Conservation (phyloP, 2,888 invertebrate species). For the Drosophila tripunctata region DNA sequence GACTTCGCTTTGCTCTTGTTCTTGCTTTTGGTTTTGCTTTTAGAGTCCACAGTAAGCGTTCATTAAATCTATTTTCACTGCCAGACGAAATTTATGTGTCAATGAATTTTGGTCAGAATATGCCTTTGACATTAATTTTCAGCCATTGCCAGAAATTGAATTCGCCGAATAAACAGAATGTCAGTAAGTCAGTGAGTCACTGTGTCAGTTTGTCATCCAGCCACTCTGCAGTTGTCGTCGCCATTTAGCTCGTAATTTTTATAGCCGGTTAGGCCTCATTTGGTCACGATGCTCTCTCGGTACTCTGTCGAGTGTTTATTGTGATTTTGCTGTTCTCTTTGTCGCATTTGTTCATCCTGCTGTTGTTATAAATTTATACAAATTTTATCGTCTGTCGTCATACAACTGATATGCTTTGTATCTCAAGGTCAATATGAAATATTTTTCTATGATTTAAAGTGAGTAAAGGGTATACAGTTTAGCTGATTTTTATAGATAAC, state of each 20-base stretch:
- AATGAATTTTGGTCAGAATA: slow-evolving; percentile 54
- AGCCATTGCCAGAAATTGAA: slow-evolving; percentile 52
- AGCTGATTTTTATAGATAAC: too few species aligned
- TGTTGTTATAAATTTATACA: slow-evolving; percentile 34
- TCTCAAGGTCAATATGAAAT: slow-evolving; percentile 43
- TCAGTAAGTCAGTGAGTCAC: slow-evolving; percentile 7
- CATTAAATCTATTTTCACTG: slow-evolving; percentile 59
- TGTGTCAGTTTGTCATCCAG: slow-evolving; percentile 22
- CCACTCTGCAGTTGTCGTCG: slow-evolving; percentile 51
- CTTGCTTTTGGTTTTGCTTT: not conserved
- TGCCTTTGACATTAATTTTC: slow-evolving; percentile 64
- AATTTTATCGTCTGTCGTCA: slow-evolving; percentile 47
- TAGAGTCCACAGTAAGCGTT: slow-evolving; percentile 13
- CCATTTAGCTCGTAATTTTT: slow-evolving; percentile 64
- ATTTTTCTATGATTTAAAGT: not conserved
- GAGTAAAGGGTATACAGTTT: not conserved
- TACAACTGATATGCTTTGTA: slow-evolving; percentile 34
- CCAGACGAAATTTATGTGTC: slow-evolving; percentile 58
- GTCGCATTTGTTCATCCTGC: slow-evolving; percentile 10
- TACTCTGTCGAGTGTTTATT: slow-evolving; percentile 34
- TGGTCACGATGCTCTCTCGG: slow-evolving; percentile 50
- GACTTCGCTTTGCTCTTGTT: slow-evolving; percentile 21
- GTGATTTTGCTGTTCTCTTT: slow-evolving; percentile 21
- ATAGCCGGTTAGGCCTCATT: slow-evolving; percentile 64
- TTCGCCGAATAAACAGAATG: slow-evolving; percentile 22